Percentiles rank a stretch among this genome's conserved stretches.
Evolutionary conservation across 1,140 invertebrate genomes (phyloP).

Genomic region (Tetranychus urticae): DNA sequence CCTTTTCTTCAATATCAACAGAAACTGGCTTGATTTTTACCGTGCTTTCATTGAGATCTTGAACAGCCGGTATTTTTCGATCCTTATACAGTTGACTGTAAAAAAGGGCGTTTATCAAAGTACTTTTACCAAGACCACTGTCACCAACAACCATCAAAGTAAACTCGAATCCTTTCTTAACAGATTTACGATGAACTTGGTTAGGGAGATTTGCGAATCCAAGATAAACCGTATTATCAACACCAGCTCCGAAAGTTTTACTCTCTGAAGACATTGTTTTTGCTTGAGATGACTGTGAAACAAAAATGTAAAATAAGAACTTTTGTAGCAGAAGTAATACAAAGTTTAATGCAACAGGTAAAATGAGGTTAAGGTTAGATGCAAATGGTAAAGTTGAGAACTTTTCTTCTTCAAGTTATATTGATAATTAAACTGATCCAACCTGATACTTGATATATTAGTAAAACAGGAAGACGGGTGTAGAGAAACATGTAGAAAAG

Average conservation of each 20-base stretch:
- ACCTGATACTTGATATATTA: too few species aligned
- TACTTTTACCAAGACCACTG: constrained; percentile 90
- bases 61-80: constrained; percentile 2
- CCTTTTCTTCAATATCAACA: constrained; percentile 77
- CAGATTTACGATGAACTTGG: constrained; percentile 92
- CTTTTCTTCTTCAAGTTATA: too few species aligned
- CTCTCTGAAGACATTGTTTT: neutral
- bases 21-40: constrained; percentile 23
- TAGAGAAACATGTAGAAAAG: too few species aligned
- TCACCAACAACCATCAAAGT: constrained; percentile 98
- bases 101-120: constrained; percentile 92
- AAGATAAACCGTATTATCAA: constrained; percentile 17
- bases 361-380: too few species aligned
- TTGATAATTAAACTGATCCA: too few species aligned
- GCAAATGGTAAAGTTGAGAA: too few species aligned
- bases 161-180: constrained; percentile 97
- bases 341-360: too few species aligned
- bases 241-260: neutral
- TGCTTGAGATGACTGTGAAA: too few species aligned
- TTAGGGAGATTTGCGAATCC: constrained; percentile 92
- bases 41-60: constrained; percentile 1
- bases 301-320: too few species aligned
- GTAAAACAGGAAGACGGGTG: too few species aligned
- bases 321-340: too few species aligned
- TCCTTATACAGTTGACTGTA: constrained; percentile 69